Conservation (phyloP, 2,888 invertebrate species). For the Latrodectus elegans region DNA sequence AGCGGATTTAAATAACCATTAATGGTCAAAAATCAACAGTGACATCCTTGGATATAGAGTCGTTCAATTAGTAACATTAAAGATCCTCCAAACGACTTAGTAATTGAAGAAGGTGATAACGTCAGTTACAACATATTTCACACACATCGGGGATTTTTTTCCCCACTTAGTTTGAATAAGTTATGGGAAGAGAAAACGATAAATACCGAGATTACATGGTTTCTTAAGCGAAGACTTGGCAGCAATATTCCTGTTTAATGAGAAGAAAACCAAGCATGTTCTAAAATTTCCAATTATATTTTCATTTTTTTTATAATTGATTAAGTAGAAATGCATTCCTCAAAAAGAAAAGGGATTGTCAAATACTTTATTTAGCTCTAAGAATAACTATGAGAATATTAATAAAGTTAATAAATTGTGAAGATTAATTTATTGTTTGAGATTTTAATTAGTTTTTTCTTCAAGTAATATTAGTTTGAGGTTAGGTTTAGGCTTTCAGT, state of each 20-base stretch:
- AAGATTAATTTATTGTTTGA: no score
- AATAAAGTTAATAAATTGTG: no score
- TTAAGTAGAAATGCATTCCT: background rate
- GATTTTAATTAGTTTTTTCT: no score
- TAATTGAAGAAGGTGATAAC: constrained; percentile 38
- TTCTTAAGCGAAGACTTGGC: background rate
- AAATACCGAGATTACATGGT: constrained; percentile 24
- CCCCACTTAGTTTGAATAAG: constrained; percentile 4
- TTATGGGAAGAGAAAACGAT: background rate
- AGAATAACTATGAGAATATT: no score
- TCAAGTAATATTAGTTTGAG: no score
- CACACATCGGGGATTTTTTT: background rate
- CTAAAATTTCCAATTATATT: background rate
- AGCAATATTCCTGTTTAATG: background rate
- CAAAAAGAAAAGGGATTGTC: no score
- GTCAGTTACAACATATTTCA: constrained; percentile 27
- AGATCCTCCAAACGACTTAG: constrained; percentile 25
- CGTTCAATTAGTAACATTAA: constrained; percentile 42
- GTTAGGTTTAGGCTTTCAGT: no score
- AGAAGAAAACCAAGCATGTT: background rate
- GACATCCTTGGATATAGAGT: constrained; percentile 25
- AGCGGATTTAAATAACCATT: constrained; percentile 55
- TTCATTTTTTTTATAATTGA: background rate
- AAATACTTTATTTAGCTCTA: no score
- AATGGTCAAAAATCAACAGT: constrained; percentile 59